Percentiles rank a stretch among this genome's conserved stretches.
phyloP scores from a whole-genome alignment of 1,140 invertebrate genomes.

The Bombus waltoni region DNA sequence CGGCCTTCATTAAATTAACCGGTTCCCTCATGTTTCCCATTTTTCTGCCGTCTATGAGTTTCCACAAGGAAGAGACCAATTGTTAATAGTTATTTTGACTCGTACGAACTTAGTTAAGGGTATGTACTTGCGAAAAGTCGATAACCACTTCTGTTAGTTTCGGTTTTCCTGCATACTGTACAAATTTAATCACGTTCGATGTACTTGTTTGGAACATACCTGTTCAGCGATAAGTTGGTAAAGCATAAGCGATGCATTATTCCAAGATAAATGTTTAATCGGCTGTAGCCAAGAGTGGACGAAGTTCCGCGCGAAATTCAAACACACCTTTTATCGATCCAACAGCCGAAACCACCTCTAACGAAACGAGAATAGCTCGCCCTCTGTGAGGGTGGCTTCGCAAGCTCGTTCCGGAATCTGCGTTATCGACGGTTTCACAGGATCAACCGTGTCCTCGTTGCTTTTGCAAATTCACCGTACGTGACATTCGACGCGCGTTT shows the following conservation, averaged over 20 bases:
- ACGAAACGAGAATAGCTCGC: conserved; percentile 21
- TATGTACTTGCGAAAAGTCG: neutral
- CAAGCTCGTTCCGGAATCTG: conserved; percentile 36
- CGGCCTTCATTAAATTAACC: conserved; percentile 54
- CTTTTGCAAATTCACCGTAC: conserved; percentile 27
- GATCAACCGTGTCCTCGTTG: neutral
- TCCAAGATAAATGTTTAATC: neutral
- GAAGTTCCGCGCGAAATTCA: neutral
- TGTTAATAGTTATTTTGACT: neutral
- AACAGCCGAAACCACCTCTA: neutral
- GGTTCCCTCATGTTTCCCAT: neutral
- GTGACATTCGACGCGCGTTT: conserved; percentile 22
- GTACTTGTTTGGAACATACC: neutral
- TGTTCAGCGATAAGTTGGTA: neutral
- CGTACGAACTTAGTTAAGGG: neutral
- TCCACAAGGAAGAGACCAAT: neutral
- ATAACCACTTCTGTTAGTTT: neutral
- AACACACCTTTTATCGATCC: neutral
- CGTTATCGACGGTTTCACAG: conserved; percentile 31
- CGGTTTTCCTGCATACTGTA: neutral
- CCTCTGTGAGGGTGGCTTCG: conserved; percentile 28
- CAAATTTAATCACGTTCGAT: neutral
- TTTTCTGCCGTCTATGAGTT: neutral
- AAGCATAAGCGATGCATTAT: neutral
- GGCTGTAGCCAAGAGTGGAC: neutral